phyloP scores from a whole-genome alignment of 2,888 invertebrate genomes.

The Lottia gigantea region DNA sequence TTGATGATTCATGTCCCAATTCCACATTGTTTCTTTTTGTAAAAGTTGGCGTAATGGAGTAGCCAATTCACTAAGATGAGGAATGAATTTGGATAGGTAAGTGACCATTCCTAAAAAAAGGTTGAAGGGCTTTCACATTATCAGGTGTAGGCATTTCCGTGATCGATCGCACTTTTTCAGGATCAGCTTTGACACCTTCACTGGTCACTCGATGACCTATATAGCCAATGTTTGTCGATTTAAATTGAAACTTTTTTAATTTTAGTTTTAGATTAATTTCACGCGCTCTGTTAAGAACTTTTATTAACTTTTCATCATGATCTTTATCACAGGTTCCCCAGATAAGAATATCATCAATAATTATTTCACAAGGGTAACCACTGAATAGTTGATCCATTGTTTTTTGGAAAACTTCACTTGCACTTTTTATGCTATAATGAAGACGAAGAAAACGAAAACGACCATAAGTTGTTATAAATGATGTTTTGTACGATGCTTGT shows the following conservation, averaged over 20 bases:
- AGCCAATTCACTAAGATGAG: conserved; percentile 9
- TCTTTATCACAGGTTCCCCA: neutral
- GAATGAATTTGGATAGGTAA: conserved; percentile 14
- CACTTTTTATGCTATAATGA: neutral
- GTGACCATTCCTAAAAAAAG: neutral
- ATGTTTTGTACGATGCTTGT: too few species aligned
- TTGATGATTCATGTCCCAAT: conserved; percentile 21
- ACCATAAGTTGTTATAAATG: too few species aligned
- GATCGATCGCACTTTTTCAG: neutral
- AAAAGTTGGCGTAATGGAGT: conserved; percentile 26
- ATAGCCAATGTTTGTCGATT: neutral
- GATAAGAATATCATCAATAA: neutral
- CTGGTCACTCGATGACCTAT: neutral
- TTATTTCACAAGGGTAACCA: neutral
- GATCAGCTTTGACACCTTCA: neutral
- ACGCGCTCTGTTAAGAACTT: neutral
- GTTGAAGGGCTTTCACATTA: neutral
- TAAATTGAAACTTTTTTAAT: neutral
- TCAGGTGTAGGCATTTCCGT: neutral
- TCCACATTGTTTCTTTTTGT: conserved; percentile 25
- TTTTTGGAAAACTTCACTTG: neutral
- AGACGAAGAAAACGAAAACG: neutral
- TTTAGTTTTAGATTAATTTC: neutral
- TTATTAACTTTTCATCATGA: neutral
- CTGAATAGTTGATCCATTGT: too few species aligned